Evolutionary conservation across 2,888 invertebrate genomes (phyloP), one percentile per base, ranked within the genome.

Genomic region (Cephus pulcher): DNA sequence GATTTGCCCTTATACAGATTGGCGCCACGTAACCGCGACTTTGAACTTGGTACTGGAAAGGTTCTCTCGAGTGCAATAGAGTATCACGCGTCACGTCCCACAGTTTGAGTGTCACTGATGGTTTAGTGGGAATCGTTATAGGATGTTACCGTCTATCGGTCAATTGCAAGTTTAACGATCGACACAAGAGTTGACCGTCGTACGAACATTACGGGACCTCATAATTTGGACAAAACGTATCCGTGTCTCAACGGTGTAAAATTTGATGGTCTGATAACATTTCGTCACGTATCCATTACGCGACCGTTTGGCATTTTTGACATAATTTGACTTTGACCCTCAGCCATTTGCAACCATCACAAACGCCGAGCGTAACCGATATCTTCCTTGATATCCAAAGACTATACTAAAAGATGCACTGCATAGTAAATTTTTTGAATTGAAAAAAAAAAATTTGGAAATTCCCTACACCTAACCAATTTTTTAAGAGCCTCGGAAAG

Each of bases 311-410:
- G 23, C 2, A 40, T 56, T 9, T 56, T 23, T 6, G 0, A 56
- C 23, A 15, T 35, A 35, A 12, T 35, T 35, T 35, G 9, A 23
- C 9, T 74, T 73, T 82, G 76, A 80, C 84, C 84, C 84, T 86
- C 77, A 68, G 76, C 32, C 78, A 84, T 88, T 88, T 84, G 85
- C 87, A 86, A 86, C 83, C 86, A 85, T 85, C 82, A 83, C 83
- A 84, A 84, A 85, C 12, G 81, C 83, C 84, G 84, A 80, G 82
- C 83, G 84, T 85, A 85, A 85, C 83, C 79, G 85, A 82, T 82
- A 80, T 76, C 69, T 78, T 79, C 9, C 40, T 23, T 1, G 9
- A 9, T 1, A 2, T 6, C 15, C 56, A 6, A 15, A 11, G 56
- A 9, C 56, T 9, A 1, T 4, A 4, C 12, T 4, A 40, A 12